Evolutionary conservation across 2,797 vertebrate genomes (phyloP).

Genomic region (Smutsia temminckii): DNA sequence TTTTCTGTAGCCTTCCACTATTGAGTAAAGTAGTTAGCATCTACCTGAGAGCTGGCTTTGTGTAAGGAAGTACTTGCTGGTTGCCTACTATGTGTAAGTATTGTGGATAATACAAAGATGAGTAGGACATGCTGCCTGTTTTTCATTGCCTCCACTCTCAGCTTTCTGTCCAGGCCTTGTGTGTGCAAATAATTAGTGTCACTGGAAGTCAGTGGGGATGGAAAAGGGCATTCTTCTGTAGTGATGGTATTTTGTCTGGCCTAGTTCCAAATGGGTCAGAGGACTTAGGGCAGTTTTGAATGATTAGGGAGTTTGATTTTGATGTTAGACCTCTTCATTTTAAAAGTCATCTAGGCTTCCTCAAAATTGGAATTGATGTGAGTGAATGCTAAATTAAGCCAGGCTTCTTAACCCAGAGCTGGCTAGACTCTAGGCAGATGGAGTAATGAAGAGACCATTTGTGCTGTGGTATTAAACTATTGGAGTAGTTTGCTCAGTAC

Average conservation of each 20-base stretch:
- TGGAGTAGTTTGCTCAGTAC: not conserved
- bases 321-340: not conserved
- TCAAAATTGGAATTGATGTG: not conserved
- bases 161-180: not conserved
- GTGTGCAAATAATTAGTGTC: not conserved
- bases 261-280: not conserved
- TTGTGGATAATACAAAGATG: not conserved
- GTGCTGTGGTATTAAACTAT: not conserved
- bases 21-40: not conserved
- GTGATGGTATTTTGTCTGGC: not conserved
- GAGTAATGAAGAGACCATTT: not conserved
- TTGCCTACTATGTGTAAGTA: not conserved
- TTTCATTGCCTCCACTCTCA: not conserved
- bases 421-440: not conserved
- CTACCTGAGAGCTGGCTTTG: not conserved
- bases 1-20: not conserved
- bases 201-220: not conserved
- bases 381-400: conserved; percentile 2
- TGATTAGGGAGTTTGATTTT: not conserved
- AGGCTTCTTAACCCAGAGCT: not conserved
- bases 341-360: not conserved
- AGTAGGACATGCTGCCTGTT: not conserved
- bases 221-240: not conserved
- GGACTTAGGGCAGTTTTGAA: not conserved
- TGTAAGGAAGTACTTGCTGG: not conserved